Evolutionary conservation across 2,113 vertebrate genomes (phyloP), one percentile per base, ranked within the genome.

Genomic region (Ammodytes dubius): DNA sequence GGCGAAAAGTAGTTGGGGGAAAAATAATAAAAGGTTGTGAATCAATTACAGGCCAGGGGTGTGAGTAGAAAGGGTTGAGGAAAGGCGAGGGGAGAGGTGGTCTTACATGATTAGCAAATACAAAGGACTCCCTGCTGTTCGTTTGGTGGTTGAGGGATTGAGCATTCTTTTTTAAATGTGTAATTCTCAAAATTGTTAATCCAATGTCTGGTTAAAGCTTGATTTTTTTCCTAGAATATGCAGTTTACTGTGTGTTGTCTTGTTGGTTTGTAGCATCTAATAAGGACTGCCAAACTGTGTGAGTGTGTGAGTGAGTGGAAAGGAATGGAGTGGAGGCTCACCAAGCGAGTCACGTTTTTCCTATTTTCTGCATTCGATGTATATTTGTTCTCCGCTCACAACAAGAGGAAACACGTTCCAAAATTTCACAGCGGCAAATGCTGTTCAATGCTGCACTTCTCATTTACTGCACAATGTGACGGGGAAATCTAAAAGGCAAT

Each of bases 231-330:
- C 17, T 27, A 67, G 49, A 39, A 78, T 59, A 45, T 17, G 6
- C 46, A 71, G 37, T 70, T 27, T 27, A 27, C 17, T 74, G 60
- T 67, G 77, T 73, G 59, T 83, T 17, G 57, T 27, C 27, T 27
- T 70, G 39, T 70, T 43, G 46, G 76, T 43, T 56, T 40, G 42
- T 7, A 19, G 35, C 76, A 74, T 80, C 81, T 74, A 73, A 70
- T 57, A 46, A 74, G 53, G 59, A 65, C 35, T 60, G 19, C 4
- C 59, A 61, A 69, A 61, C 19, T 15, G 17, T 14, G 19, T 58
- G 67, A 37, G 66, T 15, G 17, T 14, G 19, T 58, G 67, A 37
- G 66, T 54, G 65, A 87, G 72, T 14, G 4, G 70, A 87, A 74
- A n/a, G n/a, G n/a, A n/a, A n/a, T n/a, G n/a, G n/a, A n/a, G n/a